Conservation (phyloP, 2,113 vertebrate species). For the Columbina picui region DNA sequence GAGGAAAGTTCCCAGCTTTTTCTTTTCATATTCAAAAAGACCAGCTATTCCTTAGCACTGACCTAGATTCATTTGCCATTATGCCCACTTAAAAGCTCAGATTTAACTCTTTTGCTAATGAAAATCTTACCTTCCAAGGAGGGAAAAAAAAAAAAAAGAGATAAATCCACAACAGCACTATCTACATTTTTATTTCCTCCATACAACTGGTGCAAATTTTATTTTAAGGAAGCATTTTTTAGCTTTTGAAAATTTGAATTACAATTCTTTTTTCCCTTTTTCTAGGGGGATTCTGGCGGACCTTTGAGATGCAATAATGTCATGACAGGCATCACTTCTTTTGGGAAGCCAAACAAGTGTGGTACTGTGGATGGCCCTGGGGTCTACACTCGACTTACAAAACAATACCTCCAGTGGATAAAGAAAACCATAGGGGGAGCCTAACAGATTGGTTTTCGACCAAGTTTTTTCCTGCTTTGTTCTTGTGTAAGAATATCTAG, state of each 20-base stretch:
- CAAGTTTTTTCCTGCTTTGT: background rate
- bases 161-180: background rate
- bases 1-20: background rate
- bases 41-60: background rate
- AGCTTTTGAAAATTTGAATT: background rate
- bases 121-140: background rate
- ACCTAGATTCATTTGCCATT: background rate
- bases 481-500: background rate
- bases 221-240: background rate
- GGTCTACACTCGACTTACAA: constrained; percentile 70
- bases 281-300: constrained; percentile 76
- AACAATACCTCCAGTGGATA: constrained; percentile 70
- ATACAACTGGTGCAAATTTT: background rate
- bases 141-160: background rate
- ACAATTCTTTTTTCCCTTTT: background rate
- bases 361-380: constrained; percentile 34
- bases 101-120: background rate
- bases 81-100: background rate
- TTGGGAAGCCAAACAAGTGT: background rate
- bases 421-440: background rate
- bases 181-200: background rate
- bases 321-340: constrained; percentile 68
- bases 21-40: background rate
- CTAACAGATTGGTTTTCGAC: background rate
- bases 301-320: constrained; percentile 65